Conservation (phyloP, 2,888 invertebrate genomes). For the Alitta virens region DNA sequence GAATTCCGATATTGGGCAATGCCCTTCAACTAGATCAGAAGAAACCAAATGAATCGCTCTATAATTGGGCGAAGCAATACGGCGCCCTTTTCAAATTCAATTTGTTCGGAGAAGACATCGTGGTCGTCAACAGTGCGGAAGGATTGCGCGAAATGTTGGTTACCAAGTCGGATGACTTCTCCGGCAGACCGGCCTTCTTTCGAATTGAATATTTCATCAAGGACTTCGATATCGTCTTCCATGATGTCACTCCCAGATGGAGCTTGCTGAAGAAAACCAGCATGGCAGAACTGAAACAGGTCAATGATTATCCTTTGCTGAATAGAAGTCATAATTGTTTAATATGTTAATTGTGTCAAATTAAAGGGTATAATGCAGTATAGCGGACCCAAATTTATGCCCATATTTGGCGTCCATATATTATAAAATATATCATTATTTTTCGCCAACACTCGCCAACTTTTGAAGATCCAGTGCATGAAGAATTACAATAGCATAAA, state of each 20-base stretch:
- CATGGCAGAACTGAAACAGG: background rate
- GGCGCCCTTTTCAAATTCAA: background rate
- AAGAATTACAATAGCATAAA: too few species aligned
- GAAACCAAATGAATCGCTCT: background rate
- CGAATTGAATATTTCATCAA: background rate
- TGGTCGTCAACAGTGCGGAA: background rate
- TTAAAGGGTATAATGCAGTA: too few species aligned
- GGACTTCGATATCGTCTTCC: background rate
- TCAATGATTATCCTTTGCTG: too few species aligned
- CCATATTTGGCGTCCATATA: too few species aligned
- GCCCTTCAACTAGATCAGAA: background rate
- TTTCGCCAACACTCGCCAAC: too few species aligned
- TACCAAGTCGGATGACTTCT: background rate
- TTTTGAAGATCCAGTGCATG: too few species aligned
- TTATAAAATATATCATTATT: too few species aligned
- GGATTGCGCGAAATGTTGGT: background rate
- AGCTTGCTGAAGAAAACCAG: background rate
- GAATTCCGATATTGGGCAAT: background rate
- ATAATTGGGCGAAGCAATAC: background rate
- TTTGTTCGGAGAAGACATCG: background rate
- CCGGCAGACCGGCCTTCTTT: background rate
- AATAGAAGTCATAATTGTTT: too few species aligned
- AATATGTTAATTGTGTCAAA: too few species aligned
- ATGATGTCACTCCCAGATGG: background rate
- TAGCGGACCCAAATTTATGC: too few species aligned